A percentile compares a stretch with the other conserved stretches of the same genome.
Evolutionary conservation across 2,888 invertebrate species (phyloP).

Genomic region (Cabera pusaria): DNA sequence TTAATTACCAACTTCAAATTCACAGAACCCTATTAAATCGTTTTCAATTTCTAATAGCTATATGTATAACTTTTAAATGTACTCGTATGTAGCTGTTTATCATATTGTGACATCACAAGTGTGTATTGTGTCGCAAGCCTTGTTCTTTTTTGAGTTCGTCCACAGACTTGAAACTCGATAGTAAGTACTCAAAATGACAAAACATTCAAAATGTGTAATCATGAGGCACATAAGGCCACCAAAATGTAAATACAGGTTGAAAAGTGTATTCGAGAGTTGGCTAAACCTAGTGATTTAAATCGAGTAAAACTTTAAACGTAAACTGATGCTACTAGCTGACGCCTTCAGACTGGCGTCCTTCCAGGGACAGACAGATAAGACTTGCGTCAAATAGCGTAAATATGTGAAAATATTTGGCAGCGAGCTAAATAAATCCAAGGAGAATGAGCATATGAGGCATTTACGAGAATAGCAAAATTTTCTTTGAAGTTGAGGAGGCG

Average conservation of each 20-base stretch:
- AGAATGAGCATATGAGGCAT: slow-evolving; percentile 15
- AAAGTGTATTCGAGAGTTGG: neutral
- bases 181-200: neutral
- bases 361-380: slow-evolving; percentile 44
- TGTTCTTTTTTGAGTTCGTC: no score
- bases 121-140: no score
- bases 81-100: no score
- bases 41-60: no score
- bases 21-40: no score
- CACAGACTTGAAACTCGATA: no score
- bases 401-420: slow-evolving; percentile 59
- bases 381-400: slow-evolving; percentile 64
- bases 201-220: slow-evolving; percentile 1
- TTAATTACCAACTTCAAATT: no score
- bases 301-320: slow-evolving; percentile 2
- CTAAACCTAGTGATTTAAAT: slow-evolving; percentile 5
- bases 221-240: neutral
- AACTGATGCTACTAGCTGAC: slow-evolving; percentile 15
- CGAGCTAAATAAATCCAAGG: slow-evolving; percentile 31
- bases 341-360: slow-evolving; percentile 47
- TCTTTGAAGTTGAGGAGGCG: slow-evolving; percentile 10
- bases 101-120: no score
- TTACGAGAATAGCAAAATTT: slow-evolving; percentile 16
- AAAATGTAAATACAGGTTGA: neutral
- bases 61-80: no score